Evolutionary conservation across 2,113 vertebrate genomes (phyloP).

Genomic region (Dicerorhinus sumatrensis): DNA sequence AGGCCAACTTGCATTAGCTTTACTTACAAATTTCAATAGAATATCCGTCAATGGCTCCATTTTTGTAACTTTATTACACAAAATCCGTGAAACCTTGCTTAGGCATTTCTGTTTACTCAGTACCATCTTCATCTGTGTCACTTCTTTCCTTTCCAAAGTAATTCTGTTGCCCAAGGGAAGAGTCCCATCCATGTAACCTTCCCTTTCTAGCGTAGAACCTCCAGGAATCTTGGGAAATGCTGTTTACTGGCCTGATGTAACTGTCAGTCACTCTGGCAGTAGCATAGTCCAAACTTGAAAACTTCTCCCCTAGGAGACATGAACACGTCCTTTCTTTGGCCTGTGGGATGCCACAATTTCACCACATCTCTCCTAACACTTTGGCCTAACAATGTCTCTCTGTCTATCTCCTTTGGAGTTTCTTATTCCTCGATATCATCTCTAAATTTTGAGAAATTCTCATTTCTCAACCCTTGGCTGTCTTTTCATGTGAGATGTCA

Average conservation of each 20-base stretch:
- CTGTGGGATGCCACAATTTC: neutral
- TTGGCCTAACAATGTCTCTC: neutral
- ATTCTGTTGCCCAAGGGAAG: neutral
- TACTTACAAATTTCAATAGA: neutral
- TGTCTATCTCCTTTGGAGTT: neutral
- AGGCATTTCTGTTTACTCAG: neutral
- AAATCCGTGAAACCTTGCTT: neutral
- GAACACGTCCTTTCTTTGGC: neutral
- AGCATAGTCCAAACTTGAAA: neutral
- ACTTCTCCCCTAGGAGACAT: neutral
- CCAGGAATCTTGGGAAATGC: neutral
- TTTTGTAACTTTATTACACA: neutral
- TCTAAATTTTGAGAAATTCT: neutral
- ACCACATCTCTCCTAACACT: neutral
- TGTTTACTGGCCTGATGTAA: neutral
- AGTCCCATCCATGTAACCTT: fast-evolving
- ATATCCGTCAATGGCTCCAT: neutral
- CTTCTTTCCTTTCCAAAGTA: neutral
- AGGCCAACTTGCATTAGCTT: neutral
- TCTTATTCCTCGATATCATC: neutral
- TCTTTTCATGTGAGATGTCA: neutral
- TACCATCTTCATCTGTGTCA: neutral
- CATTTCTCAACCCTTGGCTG: neutral
- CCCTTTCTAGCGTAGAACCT: neutral
- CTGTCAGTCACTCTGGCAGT: neutral